Base-by-base conservation (phyloP, 2,888 invertebrate genomes). In the Leptopilina drosophilae region DNA sequence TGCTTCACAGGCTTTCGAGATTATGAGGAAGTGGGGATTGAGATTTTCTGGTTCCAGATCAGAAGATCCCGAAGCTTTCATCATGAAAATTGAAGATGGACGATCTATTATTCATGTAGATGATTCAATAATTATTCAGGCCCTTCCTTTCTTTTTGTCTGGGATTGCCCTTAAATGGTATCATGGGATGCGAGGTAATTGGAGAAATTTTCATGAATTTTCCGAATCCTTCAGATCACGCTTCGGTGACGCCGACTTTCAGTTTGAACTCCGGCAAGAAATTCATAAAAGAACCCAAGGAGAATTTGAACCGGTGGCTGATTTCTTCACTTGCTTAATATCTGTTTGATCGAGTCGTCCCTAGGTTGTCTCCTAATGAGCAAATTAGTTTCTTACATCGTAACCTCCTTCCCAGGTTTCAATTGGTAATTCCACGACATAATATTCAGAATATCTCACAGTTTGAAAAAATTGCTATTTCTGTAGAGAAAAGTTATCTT, bases 361-460 rank as follows among this genome's bases (percentile, higher is more conserved):
- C 46, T 11, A 67, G 1, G 20, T 49, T 46, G 1, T 15, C 46
- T 11, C 3, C 8, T 9, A 5, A n/a, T 11, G 67, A 67, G 15
- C 12, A 67, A 67, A 49, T 67, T 11, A 67, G 67, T 9, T 67
- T 67, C 12, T 40, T 64, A 33, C 67, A 49, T 49, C 15, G 67
- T 1, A 67, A 67, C 9, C 42, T 67, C 42, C 20, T 46, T n/a
- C 67, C 67, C 9, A 46, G 15, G 15, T 46, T 46, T 12, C 67
- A 67, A 3, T 11, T 49, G 15, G 67, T 49, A 1, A 49, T 67
- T 20, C 49, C 49, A 1, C 3, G 67, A 3, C 46, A 67, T 7
- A 46, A 4, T 49, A 49, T 49, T 46, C 5, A 5, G 3, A 67
- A 20, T 12, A 15, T 67, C 4, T 8, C 49, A 5, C 46, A 66